Base-by-base conservation (phyloP, 2,888 invertebrate species). In the Stratiomys singularior region DNA sequence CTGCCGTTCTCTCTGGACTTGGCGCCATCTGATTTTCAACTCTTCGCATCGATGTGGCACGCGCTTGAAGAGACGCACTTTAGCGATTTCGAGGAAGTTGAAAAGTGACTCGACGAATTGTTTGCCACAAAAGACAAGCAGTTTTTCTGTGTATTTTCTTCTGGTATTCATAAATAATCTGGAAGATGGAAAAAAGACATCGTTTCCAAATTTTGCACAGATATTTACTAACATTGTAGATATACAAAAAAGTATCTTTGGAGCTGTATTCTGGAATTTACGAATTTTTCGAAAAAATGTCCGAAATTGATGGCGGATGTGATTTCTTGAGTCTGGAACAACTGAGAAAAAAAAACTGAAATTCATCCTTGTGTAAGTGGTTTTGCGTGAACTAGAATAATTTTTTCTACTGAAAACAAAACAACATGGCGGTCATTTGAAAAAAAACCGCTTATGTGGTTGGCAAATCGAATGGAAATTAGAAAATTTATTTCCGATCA, bases 201-300 rank as follows among this genome's bases (percentile, higher is more conserved):
- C 52, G 52, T 52, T 52, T 52, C 15, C 7, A 52, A 52, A 15
- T 52, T 52, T 4, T 52, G 52, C 18, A 52, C 18, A 4, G 4
- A 18, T 52, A 18, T 52, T 52, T 52, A 52, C 15, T 13, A 52
- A 52, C 52, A 52, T 52, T 52, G 3, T 4, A 78, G 76, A 72
- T 37, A 37, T 37, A 37, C 37, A 37, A 9, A 37, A 37, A 37
- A 37, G 37, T 5, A 37, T 37, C 9, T 37, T 37, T 44, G 46
- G 21, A 46, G 13, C 69, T 63, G 5, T 27, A 76, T 18, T 23
- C 15, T 13, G 46, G 21, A 9, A 15, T 77, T 67, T 37, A 56
- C 1, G 18, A 28, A 44, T 63, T 63, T 64, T 60, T 63, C 11
- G n/a, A 76, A 15, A 76, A 44, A 37, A 69, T 25, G 0, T 15